Evolutionary conservation across 1,140 invertebrate species (phyloP).

Genomic region (Drosophila ohnishii): DNA sequence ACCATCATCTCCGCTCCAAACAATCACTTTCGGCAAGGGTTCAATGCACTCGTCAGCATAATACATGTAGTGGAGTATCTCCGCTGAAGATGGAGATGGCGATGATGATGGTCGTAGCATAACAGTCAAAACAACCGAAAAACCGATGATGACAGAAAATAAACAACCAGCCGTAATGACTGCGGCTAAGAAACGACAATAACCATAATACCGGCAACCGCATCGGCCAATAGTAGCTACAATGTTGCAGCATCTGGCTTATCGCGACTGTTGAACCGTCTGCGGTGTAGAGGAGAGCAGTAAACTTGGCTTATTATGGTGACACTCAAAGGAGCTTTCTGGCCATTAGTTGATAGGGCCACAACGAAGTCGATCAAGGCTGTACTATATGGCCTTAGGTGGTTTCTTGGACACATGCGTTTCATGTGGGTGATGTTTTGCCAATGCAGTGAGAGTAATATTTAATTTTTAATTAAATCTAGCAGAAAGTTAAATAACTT

Average conservation of each 20-base stretch:
- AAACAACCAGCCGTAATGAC: constrained; percentile 53
- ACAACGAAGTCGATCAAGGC: constrained; percentile 16
- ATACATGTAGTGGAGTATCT: constrained; percentile 22
- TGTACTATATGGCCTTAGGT: constrained; percentile 5
- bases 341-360: constrained; percentile 31
- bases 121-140: constrained; percentile 49
- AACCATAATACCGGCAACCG: constrained; percentile 39
- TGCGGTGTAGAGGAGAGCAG: constrained; percentile 14
- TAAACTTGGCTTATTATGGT: constrained; percentile 46
- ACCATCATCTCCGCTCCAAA: constrained; percentile 30
- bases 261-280: constrained; percentile 21
- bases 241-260: constrained; percentile 44
- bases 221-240: constrained; percentile 39
- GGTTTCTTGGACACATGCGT: not conserved
- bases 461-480: not conserved
- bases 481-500: not conserved
- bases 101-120: constrained; percentile 49
- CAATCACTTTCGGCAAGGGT: constrained; percentile 72
- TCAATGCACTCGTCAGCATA: constrained; percentile 54
- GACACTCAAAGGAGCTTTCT: constrained; percentile 25
- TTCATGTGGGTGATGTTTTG: not conserved
- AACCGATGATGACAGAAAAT: constrained; percentile 57
- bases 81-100: constrained; percentile 47
- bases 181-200: constrained; percentile 27
- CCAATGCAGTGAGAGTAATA: too few relatives aligned